phyloP scores from a whole-genome alignment of 2,113 vertebrate genomes.

The Geococcyx californianus region DNA sequence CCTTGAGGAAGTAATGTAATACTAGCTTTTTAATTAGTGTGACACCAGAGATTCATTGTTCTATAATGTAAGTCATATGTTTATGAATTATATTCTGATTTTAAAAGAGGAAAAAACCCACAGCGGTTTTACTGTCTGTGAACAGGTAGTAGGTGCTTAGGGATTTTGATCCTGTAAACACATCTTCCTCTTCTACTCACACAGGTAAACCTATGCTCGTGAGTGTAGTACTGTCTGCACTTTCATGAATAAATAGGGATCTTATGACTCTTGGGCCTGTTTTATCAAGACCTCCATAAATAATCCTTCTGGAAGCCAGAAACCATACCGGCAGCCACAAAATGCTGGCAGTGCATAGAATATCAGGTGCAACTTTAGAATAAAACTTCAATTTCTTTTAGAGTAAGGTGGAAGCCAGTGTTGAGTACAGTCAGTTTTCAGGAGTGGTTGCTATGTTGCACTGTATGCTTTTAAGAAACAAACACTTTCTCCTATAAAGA shows the following conservation, averaged over 20 bases:
- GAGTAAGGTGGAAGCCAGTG: background rate
- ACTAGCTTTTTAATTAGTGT: constrained; percentile 79
- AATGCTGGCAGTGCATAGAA: background rate
- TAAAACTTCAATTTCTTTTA: background rate
- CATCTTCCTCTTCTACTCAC: background rate
- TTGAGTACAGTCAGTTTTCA: background rate
- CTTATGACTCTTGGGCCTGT: background rate
- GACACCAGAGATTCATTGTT: constrained; percentile 75
- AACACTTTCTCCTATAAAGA: background rate
- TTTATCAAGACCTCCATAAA: background rate
- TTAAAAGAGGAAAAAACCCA: background rate
- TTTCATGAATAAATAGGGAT: background rate
- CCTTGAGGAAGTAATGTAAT: constrained; percentile 81
- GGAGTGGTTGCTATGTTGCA: background rate
- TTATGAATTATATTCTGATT: constrained; percentile 69
- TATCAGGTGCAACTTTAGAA: background rate
- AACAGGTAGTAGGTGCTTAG: background rate
- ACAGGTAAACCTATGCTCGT: background rate
- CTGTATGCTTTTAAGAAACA: background rate
- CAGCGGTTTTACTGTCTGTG: background rate
- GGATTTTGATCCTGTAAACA: background rate
- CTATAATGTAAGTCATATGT: constrained; percentile 61
- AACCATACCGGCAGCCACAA: background rate
- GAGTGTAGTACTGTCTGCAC: background rate
- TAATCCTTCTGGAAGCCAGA: background rate